Evolutionary conservation across 2,888 invertebrate species (phyloP), one percentile per base, ranked within the genome.

Genomic region (Diachrysia chrysitis): DNA sequence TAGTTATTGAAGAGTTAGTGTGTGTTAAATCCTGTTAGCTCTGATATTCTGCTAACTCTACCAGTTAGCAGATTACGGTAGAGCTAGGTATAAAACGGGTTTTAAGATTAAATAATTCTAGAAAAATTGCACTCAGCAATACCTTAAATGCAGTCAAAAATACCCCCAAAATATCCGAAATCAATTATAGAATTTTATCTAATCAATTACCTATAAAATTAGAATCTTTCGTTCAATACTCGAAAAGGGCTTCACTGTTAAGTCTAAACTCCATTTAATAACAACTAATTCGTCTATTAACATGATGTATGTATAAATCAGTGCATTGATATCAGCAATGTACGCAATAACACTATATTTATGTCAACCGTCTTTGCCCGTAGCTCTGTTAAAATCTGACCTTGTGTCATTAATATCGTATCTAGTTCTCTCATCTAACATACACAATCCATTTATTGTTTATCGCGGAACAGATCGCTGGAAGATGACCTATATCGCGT

Each of bases 281-380:
- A 23, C 23, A 51, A 51, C 48, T 51, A 42, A 12, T 12, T 17
- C 32, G 19, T 25, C 51, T 35, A 58, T 37, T 51, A 51, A 10
- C 32, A 59, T 63, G 59, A 75, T 69, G 4, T 23, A 73, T 69
- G 63, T 62, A 57, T 42, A 69, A 78, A 78, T 73, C 74, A 69
- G 53, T 60, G 69, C 58, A 57, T 62, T 65, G 69, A 73, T 54
- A 62, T 29, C 51, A 16, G 48, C 32, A 35, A 51, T 54, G 23
- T 25, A 21, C 53, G 58, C 42, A 58, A 51, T 59, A 63, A n/a
- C 23, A 16, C n/a, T 19, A 59, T 63, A 29, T 58, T 29, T 61
- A 61, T 35, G 48, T 51, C 19, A 32, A 54, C 32, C 19, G 25
- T 63, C 58, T 25, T 58, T 57, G 42, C 58, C 66, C 48, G 25